Percentiles rank a stretch among this genome's conserved stretches.
Conservation (phyloP, 2,888 invertebrate species). For the Pyrochroa serraticornis region DNA sequence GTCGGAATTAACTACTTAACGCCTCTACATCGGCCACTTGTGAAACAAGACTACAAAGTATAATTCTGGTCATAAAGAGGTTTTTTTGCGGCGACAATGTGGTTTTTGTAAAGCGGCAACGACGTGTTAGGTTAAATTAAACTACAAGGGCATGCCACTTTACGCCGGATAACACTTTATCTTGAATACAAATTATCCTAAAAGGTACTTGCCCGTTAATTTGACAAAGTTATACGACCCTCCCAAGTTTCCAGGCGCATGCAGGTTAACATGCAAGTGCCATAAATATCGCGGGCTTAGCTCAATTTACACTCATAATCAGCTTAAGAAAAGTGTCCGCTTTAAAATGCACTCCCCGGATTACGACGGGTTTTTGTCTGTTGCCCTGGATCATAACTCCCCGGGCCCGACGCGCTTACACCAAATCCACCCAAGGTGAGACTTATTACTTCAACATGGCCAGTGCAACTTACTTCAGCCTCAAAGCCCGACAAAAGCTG, state of each 20-base stretch:
- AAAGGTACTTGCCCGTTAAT: slow-evolving; percentile 42
- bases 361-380: slow-evolving; percentile 53
- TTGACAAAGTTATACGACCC: slow-evolving; percentile 42
- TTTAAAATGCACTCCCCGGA: slow-evolving; percentile 58
- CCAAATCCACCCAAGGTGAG: slow-evolving; percentile 12
- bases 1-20: no score
- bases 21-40: no score
- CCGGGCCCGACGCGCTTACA: not conserved
- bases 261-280: slow-evolving; percentile 57
- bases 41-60: not conserved
- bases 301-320: slow-evolving; percentile 61
- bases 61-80: slow-evolving; percentile 7
- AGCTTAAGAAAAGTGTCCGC: slow-evolving; percentile 60
- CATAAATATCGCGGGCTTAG: slow-evolving; percentile 60
- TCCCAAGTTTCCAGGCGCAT: slow-evolving; percentile 37
- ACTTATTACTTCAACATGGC: slow-evolving; percentile 3
- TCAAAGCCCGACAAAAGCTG: no score
- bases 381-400: not conserved
- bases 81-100: not conserved
- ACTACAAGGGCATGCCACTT: not conserved
- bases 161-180: slow-evolving; percentile 27
- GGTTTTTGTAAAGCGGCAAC: not conserved
- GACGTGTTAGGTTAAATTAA: slow-evolving; percentile 13
- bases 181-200: slow-evolving; percentile 40
- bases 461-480: no score